Evolutionary conservation across 2,113 vertebrate genomes (phyloP).

Genomic region (Chloropsis cyanopogon): DNA sequence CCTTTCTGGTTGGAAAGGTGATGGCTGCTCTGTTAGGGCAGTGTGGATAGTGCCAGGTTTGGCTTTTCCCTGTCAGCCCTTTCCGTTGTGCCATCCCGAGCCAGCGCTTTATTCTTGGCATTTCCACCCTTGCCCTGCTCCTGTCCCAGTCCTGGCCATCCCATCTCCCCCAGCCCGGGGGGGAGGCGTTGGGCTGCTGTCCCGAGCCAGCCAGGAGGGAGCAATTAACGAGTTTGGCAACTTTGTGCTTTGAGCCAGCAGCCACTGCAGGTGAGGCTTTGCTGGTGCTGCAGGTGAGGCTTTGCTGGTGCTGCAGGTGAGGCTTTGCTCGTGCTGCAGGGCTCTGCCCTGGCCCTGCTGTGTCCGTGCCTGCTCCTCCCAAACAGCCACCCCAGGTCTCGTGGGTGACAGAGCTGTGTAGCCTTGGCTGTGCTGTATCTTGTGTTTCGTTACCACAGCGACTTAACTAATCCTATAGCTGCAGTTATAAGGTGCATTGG

Average conservation of each 20-base stretch:
- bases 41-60: not conserved
- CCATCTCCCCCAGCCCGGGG: not conserved
- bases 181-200: not conserved
- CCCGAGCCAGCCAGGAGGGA: not conserved
- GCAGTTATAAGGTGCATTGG: slow-evolving; percentile 10
- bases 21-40: not conserved
- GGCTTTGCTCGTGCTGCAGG: not conserved
- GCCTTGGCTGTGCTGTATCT: not conserved
- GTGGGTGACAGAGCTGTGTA: not conserved
- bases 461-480: not conserved
- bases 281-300: no score
- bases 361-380: not conserved
- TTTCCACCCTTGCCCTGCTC: not conserved
- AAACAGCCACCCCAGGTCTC: not conserved
- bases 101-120: not conserved
- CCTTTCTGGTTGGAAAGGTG: not conserved
- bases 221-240: not conserved
- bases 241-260: not conserved
- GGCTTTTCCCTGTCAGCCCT: not conserved
- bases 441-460: not conserved
- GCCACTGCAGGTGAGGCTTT: not conserved
- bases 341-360: not conserved
- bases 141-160: not conserved
- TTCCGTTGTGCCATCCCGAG: not conserved
- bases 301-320: not conserved